These are phyloP conservation scores for Melanotaenia pygmaea DNA, from an alignment of 2,797 vertebrate species.

Conservation along the genomic window DNA sequence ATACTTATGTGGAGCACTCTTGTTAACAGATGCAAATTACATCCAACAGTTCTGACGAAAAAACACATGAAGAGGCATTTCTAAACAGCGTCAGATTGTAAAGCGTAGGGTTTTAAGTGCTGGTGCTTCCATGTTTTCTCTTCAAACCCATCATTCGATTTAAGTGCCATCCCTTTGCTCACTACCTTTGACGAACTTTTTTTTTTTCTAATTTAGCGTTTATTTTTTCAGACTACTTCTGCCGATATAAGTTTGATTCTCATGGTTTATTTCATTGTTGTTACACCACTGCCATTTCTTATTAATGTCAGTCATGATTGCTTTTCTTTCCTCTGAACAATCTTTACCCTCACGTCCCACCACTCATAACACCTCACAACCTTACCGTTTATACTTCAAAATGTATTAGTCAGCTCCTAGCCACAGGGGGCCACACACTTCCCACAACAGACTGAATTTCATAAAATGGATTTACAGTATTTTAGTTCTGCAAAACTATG, in stretches of 20 bases:
- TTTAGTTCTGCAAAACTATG: constrained; percentile 46
- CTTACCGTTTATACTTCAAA: constrained; percentile 65
- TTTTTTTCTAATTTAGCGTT: neutral
- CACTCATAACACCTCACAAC: constrained; percentile 58
- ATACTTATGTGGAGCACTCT: constrained; percentile 26
- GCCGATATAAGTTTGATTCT: constrained; percentile 28
- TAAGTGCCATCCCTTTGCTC: neutral
- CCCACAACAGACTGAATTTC: constrained; percentile 40
- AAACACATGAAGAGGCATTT: constrained; percentile 4
- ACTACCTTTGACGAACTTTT: neutral
- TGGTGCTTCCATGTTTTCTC: constrained; percentile 24
- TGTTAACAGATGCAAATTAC: constrained; percentile 57
- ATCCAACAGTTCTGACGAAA: constrained; percentile 33
- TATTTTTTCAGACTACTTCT: constrained; percentile 6
- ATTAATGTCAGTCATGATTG: constrained; percentile 60
- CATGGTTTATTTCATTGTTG: constrained; percentile 44
- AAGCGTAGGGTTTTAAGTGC: constrained; percentile 53
- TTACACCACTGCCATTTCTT: constrained; percentile 50
- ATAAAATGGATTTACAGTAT: constrained; percentile 45
- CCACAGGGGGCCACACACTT: constrained; percentile 56
- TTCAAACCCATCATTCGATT: constrained; percentile 8
- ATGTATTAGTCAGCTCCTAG: constrained; percentile 67
- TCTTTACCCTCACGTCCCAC: constrained; percentile 57
- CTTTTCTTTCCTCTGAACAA: constrained; percentile 59
- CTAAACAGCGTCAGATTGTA: constrained; percentile 33